Conservation (phyloP, 1,140 invertebrate genomes). For the Helicoverpa armigera region DNA sequence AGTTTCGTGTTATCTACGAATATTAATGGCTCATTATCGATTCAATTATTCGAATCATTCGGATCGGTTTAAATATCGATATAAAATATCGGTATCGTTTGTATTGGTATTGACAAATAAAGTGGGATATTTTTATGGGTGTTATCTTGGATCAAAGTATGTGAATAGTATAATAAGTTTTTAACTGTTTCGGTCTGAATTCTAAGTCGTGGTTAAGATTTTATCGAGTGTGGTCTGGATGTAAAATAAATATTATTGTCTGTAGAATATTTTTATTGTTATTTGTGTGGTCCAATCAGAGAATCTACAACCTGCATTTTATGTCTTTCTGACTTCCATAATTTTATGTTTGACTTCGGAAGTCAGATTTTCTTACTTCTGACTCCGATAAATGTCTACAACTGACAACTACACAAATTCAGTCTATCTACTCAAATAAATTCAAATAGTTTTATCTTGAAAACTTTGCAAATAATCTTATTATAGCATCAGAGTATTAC, state of each 20-base stretch:
- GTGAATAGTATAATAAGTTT: not conserved
- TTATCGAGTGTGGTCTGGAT: not conserved
- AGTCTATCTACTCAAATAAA: too few species aligned
- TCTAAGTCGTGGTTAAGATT: not conserved
- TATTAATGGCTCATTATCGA: conserved; percentile 43
- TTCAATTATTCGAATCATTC: conserved; percentile 48
- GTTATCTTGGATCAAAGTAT: conserved; percentile 11
- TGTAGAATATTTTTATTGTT: conserved; percentile 14
- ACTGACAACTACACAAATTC: too few species aligned
- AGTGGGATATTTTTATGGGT: conserved; percentile 31
- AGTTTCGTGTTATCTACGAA: conserved; percentile 30
- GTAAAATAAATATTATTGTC: conserved; percentile 12
- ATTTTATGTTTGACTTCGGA: too few species aligned
- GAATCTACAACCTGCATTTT: not conserved
- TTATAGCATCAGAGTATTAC: too few species aligned
- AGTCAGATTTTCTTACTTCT: too few species aligned
- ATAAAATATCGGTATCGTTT: conserved; percentile 40
- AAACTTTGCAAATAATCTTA: too few species aligned
- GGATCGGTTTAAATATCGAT: conserved; percentile 29
- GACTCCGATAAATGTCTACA: too few species aligned
- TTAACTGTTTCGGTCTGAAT: not conserved
- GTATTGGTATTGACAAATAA: conserved; percentile 33
- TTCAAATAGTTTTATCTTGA: too few species aligned
- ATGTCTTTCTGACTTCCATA: not conserved
- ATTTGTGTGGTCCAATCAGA: not conserved